Evolutionary conservation across 2,888 invertebrate genomes (phyloP), one percentile per base, ranked within the genome.

Genomic region (Portevinia maculata): DNA sequence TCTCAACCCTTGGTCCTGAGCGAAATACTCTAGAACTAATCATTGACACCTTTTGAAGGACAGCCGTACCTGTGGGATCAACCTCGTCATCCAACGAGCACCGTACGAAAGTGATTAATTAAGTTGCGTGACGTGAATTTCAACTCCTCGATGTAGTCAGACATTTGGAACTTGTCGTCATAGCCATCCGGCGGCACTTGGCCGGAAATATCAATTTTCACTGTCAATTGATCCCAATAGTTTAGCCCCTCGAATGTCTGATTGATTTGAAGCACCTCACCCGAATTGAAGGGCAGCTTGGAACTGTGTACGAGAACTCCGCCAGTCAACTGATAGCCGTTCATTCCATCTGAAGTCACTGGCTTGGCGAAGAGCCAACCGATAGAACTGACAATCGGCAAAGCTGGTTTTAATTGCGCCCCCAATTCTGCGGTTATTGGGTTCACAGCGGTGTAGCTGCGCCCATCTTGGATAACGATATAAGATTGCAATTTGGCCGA

Each of bases 341-440:
- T 99, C 70, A 93, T 92, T 1, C 95, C 95, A 7, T 92, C 91
- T 0, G 85, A 85, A 44, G 94, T 93, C 24, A 94, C 91, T 2
- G 96, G 94, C 87, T 95, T 95, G 5, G 99, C 98, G 89, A 99
- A 99, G 0, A 99, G 91, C 97, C 98, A 99, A 7, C 97, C 98
- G 69, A 99, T 94, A 0, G 96, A 85, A 17, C 95, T 94, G 0
- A 97, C 97, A 24, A 99, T 91, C 3, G 96, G 93, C 86, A 95
- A 94, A 1, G 98, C 92, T n/a, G 96, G 92, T 89, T 97, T 96
- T 86, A 98, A 92, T 87, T 96, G 95, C 50, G 93, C 93, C 2
- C 97, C 98, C 32, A 98, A 91, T 13, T 93, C 91, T 3, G 92
- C 91, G 0, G 95, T 95, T 4, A 98, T 93, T 79, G 95, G 94